Percentiles rank a stretch among this genome's conserved stretches.
phyloP scores from a whole-genome alignment of 2,888 invertebrate species.

The Lasiommata megera region DNA sequence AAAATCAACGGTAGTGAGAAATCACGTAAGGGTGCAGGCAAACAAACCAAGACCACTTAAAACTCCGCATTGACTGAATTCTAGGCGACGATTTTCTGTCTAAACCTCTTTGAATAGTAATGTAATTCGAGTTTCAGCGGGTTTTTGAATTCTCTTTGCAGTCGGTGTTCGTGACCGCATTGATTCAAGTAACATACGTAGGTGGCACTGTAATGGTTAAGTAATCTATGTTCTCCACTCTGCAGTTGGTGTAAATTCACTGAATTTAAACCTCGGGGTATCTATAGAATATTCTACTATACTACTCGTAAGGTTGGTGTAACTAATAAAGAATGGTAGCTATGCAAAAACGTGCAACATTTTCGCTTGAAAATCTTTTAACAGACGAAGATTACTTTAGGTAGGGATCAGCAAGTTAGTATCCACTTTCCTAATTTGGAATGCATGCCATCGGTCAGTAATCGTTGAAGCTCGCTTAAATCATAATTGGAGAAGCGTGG shows the following conservation, averaged over 20 bases:
- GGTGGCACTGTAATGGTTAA: background rate
- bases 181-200: conserved; percentile 7
- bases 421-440: no score
- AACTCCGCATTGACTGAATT: conserved; percentile 15
- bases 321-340: no score
- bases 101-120: conserved; percentile 21
- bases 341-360: no score
- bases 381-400: no score
- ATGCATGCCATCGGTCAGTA: no score
- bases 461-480: no score
- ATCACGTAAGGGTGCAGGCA: background rate
- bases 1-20: no score
- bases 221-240: background rate
- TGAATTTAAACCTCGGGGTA: background rate
- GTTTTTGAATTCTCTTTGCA: conserved; percentile 21
- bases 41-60: background rate
- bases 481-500: no score
- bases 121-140: conserved; percentile 24
- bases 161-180: background rate
- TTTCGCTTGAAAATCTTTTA: no score
- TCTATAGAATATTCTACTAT: background rate
- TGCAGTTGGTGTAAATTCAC: background rate
- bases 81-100: conserved; percentile 19
- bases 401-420: no score
- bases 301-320: background rate